Base-by-base conservation (phyloP, 2,888 invertebrate species). In the Clostera curtula region DNA sequence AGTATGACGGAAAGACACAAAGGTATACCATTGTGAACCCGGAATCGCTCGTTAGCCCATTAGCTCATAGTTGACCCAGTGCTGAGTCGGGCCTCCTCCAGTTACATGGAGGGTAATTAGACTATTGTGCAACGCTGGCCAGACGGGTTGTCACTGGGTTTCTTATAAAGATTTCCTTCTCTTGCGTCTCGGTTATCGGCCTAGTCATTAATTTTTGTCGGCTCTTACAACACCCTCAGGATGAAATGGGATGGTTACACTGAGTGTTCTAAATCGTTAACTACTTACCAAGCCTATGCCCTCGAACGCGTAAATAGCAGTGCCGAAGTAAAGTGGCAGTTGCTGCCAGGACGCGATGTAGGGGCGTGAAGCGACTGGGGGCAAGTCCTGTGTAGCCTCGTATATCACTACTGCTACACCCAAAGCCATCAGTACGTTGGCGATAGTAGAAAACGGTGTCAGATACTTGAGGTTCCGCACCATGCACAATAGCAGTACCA, bases 241-340 rank as follows among this genome's bases (percentile, higher is more conserved):
- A n/a, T n/a, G n/a, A 15, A 5, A 15, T 15, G 6, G 4, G 15
- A 15, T 15, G 6, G 15, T 4, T 6, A 15, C 15, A 15, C 18
- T n/a, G 7, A 18, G 6, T 18, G 3, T 18, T 3, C 3, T 4
- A 18, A 18, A n/a, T 7, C 8, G 8, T 1, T 13, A 9, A 27
- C 3, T 24, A 70, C 87, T 87, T 64, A 92, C 94, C 85, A 95
- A 71, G 27, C 93, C 93, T 43, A 98, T 98, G 37, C 97, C 98
- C 83, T 98, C 98, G 60, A 98, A 98, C 3, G 98, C 94, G 70
- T 95, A 99, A 30, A 99, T 89, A 12, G 95, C 96, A 0, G 97
- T 98, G 22, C 98, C 98, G 61, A 98, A 97, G 68, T 93, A 98
- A 7, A 98, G 77, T 0, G 98, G 97, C 33, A 93, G 74, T 34